Percentiles rank a stretch among this genome's conserved stretches.
Conservation (phyloP, 2,888 invertebrate genomes). For the Eristalinus aeneus region DNA sequence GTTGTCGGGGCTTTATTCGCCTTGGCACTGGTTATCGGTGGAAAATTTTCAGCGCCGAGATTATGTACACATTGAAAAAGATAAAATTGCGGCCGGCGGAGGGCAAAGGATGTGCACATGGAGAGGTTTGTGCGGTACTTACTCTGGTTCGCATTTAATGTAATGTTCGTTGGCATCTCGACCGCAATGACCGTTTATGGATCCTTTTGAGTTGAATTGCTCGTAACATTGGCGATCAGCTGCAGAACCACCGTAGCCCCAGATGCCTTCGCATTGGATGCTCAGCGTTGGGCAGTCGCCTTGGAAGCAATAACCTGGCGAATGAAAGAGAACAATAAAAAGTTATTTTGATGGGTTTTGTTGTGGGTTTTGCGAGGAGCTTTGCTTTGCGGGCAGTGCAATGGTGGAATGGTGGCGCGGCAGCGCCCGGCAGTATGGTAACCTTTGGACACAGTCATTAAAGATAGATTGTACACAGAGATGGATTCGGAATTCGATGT, state of each 20-base stretch:
- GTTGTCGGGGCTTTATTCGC: background rate
- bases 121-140: conserved; percentile 80
- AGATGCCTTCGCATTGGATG: conserved; percentile 94
- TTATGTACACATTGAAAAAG: conserved; percentile 10
- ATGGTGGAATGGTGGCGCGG: too few relatives aligned
- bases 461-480: conserved; percentile 16
- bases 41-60: background rate
- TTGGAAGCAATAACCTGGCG: conserved; percentile 91
- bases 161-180: conserved; percentile 87
- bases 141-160: conserved; percentile 93
- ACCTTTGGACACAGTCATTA: conserved; percentile 22
- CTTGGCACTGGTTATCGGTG: background rate
- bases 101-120: background rate
- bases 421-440: background rate
- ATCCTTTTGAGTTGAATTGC: conserved; percentile 97
- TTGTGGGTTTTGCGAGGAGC: background rate
- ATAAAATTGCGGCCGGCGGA: conserved; percentile 3
- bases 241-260: conserved; percentile 93
- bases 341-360: conserved; percentile 7
- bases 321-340: conserved; percentile 49
- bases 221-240: conserved; percentile 95
- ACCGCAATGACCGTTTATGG: conserved; percentile 97
- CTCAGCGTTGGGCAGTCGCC: conserved; percentile 94
- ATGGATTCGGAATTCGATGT: background rate
- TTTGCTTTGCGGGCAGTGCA: background rate